Evolutionary conservation across 2,888 invertebrate species (phyloP).

Genomic region (Zaprionus lineosus): DNA sequence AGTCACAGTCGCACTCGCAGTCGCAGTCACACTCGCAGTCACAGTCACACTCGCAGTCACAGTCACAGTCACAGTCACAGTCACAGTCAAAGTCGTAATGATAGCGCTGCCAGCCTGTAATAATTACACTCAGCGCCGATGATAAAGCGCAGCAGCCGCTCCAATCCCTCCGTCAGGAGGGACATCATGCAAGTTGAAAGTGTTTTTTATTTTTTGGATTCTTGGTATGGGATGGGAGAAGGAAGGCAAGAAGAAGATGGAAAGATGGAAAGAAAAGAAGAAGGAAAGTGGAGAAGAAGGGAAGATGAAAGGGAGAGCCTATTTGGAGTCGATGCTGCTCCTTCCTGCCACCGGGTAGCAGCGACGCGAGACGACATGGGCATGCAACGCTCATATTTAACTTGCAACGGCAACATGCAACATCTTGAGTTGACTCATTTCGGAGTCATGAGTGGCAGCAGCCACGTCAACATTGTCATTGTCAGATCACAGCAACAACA

Average conservation of each 20-base stretch:
- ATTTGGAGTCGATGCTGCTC: slow-evolving; percentile 36
- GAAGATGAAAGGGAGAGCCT: not conserved
- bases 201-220: not conserved
- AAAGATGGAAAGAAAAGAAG: not conserved
- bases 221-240: not conserved
- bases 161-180: too few relatives aligned
- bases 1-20: too few relatives aligned
- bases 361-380: not conserved
- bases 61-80: too few relatives aligned
- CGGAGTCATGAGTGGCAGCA: slow-evolving; percentile 57
- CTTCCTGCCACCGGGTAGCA: not conserved
- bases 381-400: not conserved
- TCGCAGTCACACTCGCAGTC: too few relatives aligned
- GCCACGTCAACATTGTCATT: slow-evolving; percentile 38
- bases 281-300: not conserved
- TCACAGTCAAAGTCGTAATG: slow-evolving; percentile 33
- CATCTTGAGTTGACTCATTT: slow-evolving; percentile 60
- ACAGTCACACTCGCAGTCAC: too few relatives aligned
- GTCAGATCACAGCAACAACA: not conserved
- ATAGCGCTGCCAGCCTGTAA: slow-evolving; percentile 51
- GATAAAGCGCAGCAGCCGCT: slow-evolving; percentile 32
- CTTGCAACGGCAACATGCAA: slow-evolving; percentile 5
- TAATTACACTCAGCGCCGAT: slow-evolving; percentile 49
- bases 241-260: not conserved
- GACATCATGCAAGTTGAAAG: slow-evolving; percentile 15